Base-by-base conservation (phyloP, 2,888 invertebrate species). In the Machimus atricapillus region DNA sequence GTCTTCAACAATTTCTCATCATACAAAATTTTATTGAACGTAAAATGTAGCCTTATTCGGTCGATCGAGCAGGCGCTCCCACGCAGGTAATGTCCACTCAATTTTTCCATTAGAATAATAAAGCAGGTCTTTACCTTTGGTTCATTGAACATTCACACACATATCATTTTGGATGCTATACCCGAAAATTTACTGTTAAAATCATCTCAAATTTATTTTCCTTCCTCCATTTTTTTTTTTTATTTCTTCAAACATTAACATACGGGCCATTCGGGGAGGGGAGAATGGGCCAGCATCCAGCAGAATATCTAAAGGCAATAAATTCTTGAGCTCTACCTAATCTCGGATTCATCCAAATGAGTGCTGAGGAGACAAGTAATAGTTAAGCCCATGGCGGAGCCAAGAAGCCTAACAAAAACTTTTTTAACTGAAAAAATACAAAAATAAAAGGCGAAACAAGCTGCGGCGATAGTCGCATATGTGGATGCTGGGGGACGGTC, bases 181-280 rank as follows among this genome's bases (percentile, higher is more conserved):
- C 81, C 82, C 58, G 43, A 46, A 82, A 87, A 87, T 87, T 87
- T 87, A 87, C 87, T 87, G 87, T 87, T 87, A 87, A 87, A 87
- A 87, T 87, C 82, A 52, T 87, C 83, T 74, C 34, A 87, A 85
- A 87, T 87, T 87, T 87, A 87, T 87, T 83, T 87, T 87, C 77
- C 40, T 40, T 87, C 76, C 37, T 56, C 40, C 27, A 37, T 83
- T 83, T 87, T 87, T 82, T n/a, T 82, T 87, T 87, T 66, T 66
- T 7, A 43, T 12, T 19, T 58, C 9, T 27, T 14, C 23, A 2
- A 16, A 6, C n/a, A 58, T 87, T 81, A 73, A 85, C 74, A 40
- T 73, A 27, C 8, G 74, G 46, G 12, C 12, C 7, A 27, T 8
- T 19, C 12, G 19, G 19, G 23, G 27, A n/a, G 23, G 74, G 31